phyloP scores from a whole-genome alignment of 2,797 vertebrate genomes.

The Sphenodon punctatus region DNA sequence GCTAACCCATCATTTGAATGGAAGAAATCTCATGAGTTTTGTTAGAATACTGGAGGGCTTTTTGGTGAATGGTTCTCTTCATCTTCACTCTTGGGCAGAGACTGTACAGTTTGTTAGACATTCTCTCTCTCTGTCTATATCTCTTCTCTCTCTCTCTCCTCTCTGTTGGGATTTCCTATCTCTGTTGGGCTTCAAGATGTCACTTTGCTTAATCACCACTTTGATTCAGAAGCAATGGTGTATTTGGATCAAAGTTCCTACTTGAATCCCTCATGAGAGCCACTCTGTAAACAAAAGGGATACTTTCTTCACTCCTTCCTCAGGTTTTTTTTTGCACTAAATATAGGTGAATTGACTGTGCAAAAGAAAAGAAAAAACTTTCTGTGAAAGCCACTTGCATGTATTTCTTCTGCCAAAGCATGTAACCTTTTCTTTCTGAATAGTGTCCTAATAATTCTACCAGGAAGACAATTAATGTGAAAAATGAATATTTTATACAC shows the following conservation, averaged over 20 bases:
- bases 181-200: background rate
- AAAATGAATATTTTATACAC: constrained; percentile 46
- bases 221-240: background rate
- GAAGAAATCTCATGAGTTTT: background rate
- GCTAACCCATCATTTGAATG: background rate
- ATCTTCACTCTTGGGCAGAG: background rate
- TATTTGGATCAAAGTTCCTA: background rate
- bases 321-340: background rate
- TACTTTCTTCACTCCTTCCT: background rate
- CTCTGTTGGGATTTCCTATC: background rate
- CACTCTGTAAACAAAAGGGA: background rate
- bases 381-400: background rate
- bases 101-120: background rate
- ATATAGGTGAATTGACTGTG: background rate
- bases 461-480: constrained; percentile 49
- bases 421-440: constrained; percentile 21
- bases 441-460: background rate
- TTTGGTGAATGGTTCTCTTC: background rate
- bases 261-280: background rate
- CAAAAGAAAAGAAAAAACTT: background rate
- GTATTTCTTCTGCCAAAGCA: background rate
- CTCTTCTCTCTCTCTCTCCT: background rate
- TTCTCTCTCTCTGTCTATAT: background rate
- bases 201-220: background rate
- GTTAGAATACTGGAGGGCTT: background rate